Base-by-base conservation (phyloP, 2,797 vertebrate genomes). In the Rhinoraja longicauda region DNA sequence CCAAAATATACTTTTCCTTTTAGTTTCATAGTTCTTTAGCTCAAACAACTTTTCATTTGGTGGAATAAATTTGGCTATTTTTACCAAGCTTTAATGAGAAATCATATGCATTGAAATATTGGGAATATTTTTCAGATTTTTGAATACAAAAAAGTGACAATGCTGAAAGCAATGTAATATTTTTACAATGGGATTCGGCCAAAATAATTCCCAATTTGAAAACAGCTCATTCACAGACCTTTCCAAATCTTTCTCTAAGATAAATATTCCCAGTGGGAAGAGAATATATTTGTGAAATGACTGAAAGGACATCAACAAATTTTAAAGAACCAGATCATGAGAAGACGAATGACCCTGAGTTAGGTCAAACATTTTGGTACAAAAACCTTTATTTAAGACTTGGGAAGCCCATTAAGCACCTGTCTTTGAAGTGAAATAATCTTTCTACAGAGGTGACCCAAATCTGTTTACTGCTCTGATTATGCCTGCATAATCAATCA, bases 391-490 rank as follows among this genome's bases (percentile, higher is more conserved):
- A 92, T 75, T 92, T 92, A 92, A 92, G 90, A 75, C 70, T 92
- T 92, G 75, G 67, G 73, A 75, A 94, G 93, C 76, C 93, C 84
- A 93, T 94, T 95, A 92, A 93, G 90, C 72, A 91, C 70, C 24
- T 81, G 76, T 94, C 95, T 96, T 96, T 97, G 94, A 96, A 96
- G 94, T 94, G 78, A 94, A 95, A 94, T 95, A 95, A 95, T 94
- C 94, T 94, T 93, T 93, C 94, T 77, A 91, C 94, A 94, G 94
- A 95, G 95, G 96, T 95, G 96, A 97, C 96, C 95, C 95, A 95
- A 94, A 96, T 97, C 96, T 96, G 95, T 96, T 96, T 95, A 94
- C 93, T 93, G 94, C 95, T 94, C 94, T 95, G 96, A 97, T 96
- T 96, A 95, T 95, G 97, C 96, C 95, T 93, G 94, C 95, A 95